A percentile compares a stretch with the other conserved stretches of the same genome.
Evolutionary conservation across 2,113 vertebrate genomes (phyloP).

Genomic region (Tympanuchus pallidicinctus): DNA sequence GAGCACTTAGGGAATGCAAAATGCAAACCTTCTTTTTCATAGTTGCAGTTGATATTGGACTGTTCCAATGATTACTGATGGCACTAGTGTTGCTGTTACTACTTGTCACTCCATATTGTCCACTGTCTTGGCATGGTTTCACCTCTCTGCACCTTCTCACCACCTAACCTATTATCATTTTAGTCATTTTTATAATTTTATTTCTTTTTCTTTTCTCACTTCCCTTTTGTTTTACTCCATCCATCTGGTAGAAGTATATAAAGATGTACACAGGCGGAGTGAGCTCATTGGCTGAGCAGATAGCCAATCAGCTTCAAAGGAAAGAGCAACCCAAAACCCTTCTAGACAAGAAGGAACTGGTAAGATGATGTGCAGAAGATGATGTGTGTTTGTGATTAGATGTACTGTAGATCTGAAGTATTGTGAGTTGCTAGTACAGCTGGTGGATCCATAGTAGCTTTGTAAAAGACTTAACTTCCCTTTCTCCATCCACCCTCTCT

Average conservation of each 20-base stretch:
- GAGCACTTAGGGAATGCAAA: neutral
- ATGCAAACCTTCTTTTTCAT: neutral
- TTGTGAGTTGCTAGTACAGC: neutral
- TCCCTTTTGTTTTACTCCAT: conserved; percentile 66
- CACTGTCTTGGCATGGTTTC: conserved; percentile 81
- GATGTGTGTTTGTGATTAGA: conserved; percentile 46
- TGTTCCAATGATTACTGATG: neutral
- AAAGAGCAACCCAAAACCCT: conserved; percentile 88
- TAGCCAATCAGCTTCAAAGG: conserved; percentile 96
- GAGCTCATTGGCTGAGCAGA: conserved; percentile 95
- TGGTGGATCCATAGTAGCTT: neutral
- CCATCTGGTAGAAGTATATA: conserved; percentile 88
- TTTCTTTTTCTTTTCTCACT: conserved; percentile 41
- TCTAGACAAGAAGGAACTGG: conserved; percentile 94
- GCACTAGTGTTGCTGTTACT: conserved; percentile 40
- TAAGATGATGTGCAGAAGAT: conserved; percentile 77
- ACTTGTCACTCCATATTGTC: conserved; percentile 57
- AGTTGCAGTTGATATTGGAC: neutral
- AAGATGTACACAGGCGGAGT: conserved; percentile 98
- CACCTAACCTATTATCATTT: conserved; percentile 57
- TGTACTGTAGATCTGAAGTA: neutral
- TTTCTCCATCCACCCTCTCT: neutral
- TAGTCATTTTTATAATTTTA: conserved; percentile 30
- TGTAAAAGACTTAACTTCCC: conserved; percentile 1
- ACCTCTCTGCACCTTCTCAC: conserved; percentile 66